Evolutionary conservation across 2,888 invertebrate genomes (phyloP), one percentile per base, ranked within the genome.

Genomic region (Muschampia plurimacula): DNA sequence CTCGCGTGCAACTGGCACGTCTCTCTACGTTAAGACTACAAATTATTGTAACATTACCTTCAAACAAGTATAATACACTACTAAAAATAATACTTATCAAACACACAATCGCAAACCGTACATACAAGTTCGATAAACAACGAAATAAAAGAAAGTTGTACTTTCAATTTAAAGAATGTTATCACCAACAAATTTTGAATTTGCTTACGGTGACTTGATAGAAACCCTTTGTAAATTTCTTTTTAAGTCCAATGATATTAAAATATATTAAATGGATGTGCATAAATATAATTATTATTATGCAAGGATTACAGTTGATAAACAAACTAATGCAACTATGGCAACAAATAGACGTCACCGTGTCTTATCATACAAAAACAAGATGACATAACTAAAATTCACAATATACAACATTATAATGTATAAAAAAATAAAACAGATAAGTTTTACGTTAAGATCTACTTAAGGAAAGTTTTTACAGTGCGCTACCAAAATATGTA

Each of bases 311-410:
- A 41, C 3, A 41, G 7, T 41, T 7, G 41, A 6, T 41, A 41
- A 41, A 41, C 41, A 41, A 41, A 41, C 41, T 41, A 1, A 1
- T 41, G 7, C 13, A 49, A 49, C 49, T 49, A 49, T 9, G 9
- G 41, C 41, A 9, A 41, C 9, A 41, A 1, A 41, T 41, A 41
- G 7, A 9, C 9, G 41, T 49, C 12, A 49, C 49, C 49, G 28
- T 68, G 44, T 32, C 32, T 32, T 32, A 32, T 32, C 41, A 59
- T 60, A 67, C 46, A 59, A 44, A 59, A 44, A 32, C 46, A 67
- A 67, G 44, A 32, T 67, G 59, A 68, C 68, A 60, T 68, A 68
- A 68, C 60, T 68, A 60, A 68, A 46, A 59, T 68, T 63, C 67
- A 28, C 32, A n/a, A 60, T 59, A 60, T n/a, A n/a, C 46, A 68